A percentile compares a stretch with the other conserved stretches of the same genome.
phyloP scores from a whole-genome alignment of 2,888 invertebrate genomes.

The Acleris cristana region DNA sequence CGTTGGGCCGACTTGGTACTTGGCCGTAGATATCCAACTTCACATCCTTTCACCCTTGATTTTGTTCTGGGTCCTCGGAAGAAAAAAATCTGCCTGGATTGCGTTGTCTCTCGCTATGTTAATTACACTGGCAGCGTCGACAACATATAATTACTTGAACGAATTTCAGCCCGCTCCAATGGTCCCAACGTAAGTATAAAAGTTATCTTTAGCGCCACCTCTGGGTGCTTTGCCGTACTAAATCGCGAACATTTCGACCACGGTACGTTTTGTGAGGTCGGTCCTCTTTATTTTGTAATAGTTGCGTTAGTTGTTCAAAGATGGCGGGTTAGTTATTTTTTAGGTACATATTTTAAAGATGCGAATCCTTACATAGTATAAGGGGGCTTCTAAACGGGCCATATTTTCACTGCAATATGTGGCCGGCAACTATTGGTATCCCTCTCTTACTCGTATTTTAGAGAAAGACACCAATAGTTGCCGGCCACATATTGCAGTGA shows the following conservation, averaged over 20 bases:
- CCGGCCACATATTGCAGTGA: too few relatives aligned
- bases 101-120: conserved; percentile 50
- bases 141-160: conserved; percentile 54
- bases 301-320: not conserved
- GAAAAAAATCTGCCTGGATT: conserved; percentile 52
- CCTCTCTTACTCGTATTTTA: too few relatives aligned
- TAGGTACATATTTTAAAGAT: too few relatives aligned
- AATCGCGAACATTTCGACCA: too few relatives aligned
- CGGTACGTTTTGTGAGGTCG: too few relatives aligned
- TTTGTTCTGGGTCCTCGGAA: conserved; percentile 59
- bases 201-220: not conserved
- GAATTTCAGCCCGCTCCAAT: conserved; percentile 50
- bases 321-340: not conserved
- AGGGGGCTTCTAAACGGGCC: too few relatives aligned
- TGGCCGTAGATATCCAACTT: conserved; percentile 69
- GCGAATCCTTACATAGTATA: too few relatives aligned
- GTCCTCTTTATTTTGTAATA: too few relatives aligned
- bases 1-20: conserved; percentile 64
- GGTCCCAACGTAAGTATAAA: conserved; percentile 53
- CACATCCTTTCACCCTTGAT: conserved; percentile 65
- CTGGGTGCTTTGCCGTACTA: not conserved
- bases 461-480: too few relatives aligned
- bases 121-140: conserved; percentile 45
- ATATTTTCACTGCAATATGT: too few relatives aligned
- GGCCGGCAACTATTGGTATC: too few relatives aligned